Conservation (phyloP, 2,797 vertebrate genomes). For the Alfaro cultratus region DNA sequence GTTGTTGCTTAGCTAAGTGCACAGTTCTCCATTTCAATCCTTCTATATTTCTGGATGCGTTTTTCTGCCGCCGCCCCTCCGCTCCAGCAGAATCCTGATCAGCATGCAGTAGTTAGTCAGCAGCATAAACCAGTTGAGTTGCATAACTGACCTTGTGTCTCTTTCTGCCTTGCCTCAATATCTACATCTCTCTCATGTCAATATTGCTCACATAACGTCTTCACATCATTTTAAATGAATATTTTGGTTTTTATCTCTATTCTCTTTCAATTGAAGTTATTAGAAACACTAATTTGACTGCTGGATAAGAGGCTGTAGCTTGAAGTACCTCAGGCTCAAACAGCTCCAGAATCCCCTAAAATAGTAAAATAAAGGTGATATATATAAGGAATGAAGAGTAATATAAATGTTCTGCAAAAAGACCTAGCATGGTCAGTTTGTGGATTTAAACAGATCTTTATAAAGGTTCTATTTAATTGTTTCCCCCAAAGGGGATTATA, state of each 20-base stretch:
- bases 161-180: conserved; percentile 17
- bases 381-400: neutral
- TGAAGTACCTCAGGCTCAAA: neutral
- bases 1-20: neutral
- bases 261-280: neutral
- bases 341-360: neutral
- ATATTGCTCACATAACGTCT: neutral
- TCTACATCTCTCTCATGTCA: conserved; percentile 21
- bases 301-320: neutral
- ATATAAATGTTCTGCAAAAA: neutral
- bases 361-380: neutral
- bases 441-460: neutral
- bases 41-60: conserved; percentile 17
- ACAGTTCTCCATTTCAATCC: conserved; percentile 2
- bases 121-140: conserved; percentile 86
- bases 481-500: neutral
- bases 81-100: conserved; percentile 77
- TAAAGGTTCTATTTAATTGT: neutral
- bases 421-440: neutral
- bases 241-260: neutral
- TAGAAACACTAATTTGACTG: neutral
- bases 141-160: conserved; percentile 87
- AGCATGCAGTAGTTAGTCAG: conserved; percentile 86
- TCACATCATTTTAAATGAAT: neutral
- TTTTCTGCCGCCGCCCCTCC: conserved; percentile 9